phyloP scores from a whole-genome alignment of 2,797 vertebrate genomes.

The Arnoldichthys spilopterus region DNA sequence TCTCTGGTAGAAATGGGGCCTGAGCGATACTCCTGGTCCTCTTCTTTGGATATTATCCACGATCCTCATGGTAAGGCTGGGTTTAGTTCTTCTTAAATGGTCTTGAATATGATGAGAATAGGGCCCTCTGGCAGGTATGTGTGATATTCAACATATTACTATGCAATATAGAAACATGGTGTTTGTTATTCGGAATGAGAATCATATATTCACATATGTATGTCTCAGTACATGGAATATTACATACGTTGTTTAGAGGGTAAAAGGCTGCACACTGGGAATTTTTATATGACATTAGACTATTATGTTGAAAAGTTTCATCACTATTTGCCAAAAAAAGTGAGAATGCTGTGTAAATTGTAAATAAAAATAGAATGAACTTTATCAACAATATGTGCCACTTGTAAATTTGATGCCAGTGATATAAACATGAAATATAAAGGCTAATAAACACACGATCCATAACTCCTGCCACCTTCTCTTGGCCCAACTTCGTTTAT shows the following conservation, averaged over 20 bases:
- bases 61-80: slow-evolving; percentile 85
- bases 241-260: background rate
- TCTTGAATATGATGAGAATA: slow-evolving; percentile 9
- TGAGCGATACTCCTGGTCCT: slow-evolving; percentile 91
- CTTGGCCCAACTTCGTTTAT: too few species aligned
- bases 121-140: background rate
- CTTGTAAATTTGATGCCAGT: too few species aligned
- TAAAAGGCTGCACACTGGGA: background rate
- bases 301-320: too few species aligned
- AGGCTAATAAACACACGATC: too few species aligned
- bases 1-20: slow-evolving; percentile 68
- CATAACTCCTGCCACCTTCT: too few species aligned
- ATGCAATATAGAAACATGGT: background rate
- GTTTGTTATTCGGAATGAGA: background rate
- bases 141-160: background rate
- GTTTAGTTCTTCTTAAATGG: slow-evolving; percentile 47
- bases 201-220: background rate
- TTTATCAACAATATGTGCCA: too few species aligned
- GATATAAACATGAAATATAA: too few species aligned
- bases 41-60: slow-evolving; percentile 83
- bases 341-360: too few species aligned
- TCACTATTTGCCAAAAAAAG: too few species aligned
- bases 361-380: too few species aligned
- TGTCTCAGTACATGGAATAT: background rate
- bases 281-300: background rate